Evolutionary conservation across 2,113 vertebrate species (phyloP), one percentile per base, ranked within the genome.

Genomic region (Malurus alboscapulatus): DNA sequence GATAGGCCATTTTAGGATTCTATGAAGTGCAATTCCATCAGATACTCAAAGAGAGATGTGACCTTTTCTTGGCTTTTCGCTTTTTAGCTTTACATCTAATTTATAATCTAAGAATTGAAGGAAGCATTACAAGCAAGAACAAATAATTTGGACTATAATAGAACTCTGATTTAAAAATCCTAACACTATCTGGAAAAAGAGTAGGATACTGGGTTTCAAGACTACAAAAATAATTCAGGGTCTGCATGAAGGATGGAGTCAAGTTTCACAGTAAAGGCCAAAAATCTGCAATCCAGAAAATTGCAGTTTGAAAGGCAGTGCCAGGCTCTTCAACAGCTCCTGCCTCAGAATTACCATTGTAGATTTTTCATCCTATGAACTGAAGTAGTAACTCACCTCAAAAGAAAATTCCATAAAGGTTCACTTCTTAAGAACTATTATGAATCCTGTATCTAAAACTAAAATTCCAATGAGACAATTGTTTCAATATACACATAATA

Each of bases 381-480:
- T 40, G 22, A 69, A 90, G 75, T 13, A 50, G 19, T 50, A 78
- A 69, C 12, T 44, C 17, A 48, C 7, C 12, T 34, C 25, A 90
- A 57, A 2, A 25, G n/a, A 69, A 21, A 71, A 34, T 30, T 59
- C 25, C 8, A 79, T 15, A 16, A 71, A 62, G 7, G 38, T 48
- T 84, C 3, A 79, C 4, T 83, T 92, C 29, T 22, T 68, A 17
- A 72, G 67, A 19, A 20, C 8, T 57, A 42, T n/a, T 50, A 27
- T 57, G 30, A 66, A 84, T 27, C 13, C 12, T 12, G 7, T 4
- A 13, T 22, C 36, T 90, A 48, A 54, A 87, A 44, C 8, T 32
- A 66, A 30, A 61, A 74, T 54, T 68, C 40, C n/a, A 38, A 15
- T 0, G 2, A 34, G 47, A 68, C 1, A 12, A 59, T 30, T 0